Evolutionary conservation across 1,140 invertebrate species (phyloP).

Genomic region (Lycorma delicatula): DNA sequence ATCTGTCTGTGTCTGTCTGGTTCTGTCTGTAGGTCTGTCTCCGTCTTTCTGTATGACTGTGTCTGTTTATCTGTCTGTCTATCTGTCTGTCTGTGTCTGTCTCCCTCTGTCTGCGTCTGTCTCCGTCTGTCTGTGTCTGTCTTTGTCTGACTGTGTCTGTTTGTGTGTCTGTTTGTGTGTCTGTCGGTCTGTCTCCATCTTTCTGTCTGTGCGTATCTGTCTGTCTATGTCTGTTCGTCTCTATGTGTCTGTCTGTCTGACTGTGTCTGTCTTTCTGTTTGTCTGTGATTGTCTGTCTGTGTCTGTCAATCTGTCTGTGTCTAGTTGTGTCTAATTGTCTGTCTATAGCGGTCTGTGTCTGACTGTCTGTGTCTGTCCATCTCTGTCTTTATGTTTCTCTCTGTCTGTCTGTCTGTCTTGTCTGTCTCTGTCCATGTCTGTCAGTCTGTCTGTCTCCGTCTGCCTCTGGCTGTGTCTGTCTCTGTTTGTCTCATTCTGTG

Average conservation of each 20-base stretch:
- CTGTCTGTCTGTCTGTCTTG: slow-evolving; percentile 7
- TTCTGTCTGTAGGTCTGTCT: slow-evolving; percentile 11
- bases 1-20: slow-evolving; percentile 1
- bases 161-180: slow-evolving; percentile 21
- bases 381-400: neutral
- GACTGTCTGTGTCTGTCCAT: neutral
- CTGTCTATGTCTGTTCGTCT: slow-evolving; percentile 19
- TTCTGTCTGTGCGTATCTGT: slow-evolving; percentile 21
- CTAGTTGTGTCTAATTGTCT: neutral
- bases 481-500: too few species aligned
- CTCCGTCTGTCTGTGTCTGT: slow-evolving; percentile 20
- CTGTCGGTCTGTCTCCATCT: slow-evolving; percentile 22
- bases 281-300: neutral
- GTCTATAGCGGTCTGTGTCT: neutral
- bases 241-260: slow-evolving; percentile 20
- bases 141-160: slow-evolving; percentile 21
- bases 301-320: neutral
- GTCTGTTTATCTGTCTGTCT: slow-evolving; percentile 19
- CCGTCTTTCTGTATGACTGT: slow-evolving; percentile 19
- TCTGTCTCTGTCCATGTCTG: neutral
- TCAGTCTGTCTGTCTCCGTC: slow-evolving; percentile 4
- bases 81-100: slow-evolving; percentile 16
- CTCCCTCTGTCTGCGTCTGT: slow-evolving; percentile 19
- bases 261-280: slow-evolving; percentile 17
- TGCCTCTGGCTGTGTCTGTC: too few species aligned